Percentiles rank a stretch among this genome's conserved stretches.
These are phyloP conservation scores for Drosophila flavopinicola DNA, from an alignment of 2,888 invertebrate genomes.

Conservation along the genomic window DNA sequence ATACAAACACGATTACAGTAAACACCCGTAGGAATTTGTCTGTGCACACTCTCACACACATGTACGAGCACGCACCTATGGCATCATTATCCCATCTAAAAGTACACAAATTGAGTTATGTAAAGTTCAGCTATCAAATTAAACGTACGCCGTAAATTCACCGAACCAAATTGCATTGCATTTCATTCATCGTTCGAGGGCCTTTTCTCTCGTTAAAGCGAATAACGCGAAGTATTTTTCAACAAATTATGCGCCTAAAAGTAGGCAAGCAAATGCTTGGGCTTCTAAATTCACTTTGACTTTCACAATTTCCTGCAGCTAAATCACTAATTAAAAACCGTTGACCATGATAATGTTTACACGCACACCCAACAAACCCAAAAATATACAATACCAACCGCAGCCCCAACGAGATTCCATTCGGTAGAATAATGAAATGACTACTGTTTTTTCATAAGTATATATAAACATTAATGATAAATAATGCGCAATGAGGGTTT, in stretches of 20 bases:
- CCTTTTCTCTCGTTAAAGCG: neutral
- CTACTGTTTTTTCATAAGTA: neutral
- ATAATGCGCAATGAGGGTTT: slow-evolving; percentile 14
- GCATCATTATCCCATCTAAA: neutral
- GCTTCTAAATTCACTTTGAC: slow-evolving; percentile 59
- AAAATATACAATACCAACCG: neutral
- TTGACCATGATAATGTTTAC: slow-evolving; percentile 67
- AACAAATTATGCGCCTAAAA: slow-evolving; percentile 29
- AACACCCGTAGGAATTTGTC: slow-evolving; percentile 4
- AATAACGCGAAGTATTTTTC: slow-evolving; percentile 15
- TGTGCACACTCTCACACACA: neutral
- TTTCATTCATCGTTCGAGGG: neutral
- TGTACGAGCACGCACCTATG: neutral
- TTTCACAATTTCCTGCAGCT: slow-evolving; percentile 53
- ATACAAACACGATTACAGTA: neutral
- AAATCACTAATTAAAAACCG: slow-evolving; percentile 68
- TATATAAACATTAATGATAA: slow-evolving; percentile 5
- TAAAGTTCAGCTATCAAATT: slow-evolving; percentile 21
- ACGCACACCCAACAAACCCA: slow-evolving; percentile 10
- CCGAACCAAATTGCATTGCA: slow-evolving; percentile 26
- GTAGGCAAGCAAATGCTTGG: slow-evolving; percentile 11
- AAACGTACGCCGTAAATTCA: slow-evolving; percentile 7
- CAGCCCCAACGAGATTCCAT: slow-evolving; percentile 3
- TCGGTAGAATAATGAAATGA: slow-evolving; percentile 6
- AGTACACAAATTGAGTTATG: slow-evolving; percentile 20